Evolutionary conservation across 2,113 vertebrate genomes (phyloP), one percentile per base, ranked within the genome.

Genomic region (Carassius carassius): DNA sequence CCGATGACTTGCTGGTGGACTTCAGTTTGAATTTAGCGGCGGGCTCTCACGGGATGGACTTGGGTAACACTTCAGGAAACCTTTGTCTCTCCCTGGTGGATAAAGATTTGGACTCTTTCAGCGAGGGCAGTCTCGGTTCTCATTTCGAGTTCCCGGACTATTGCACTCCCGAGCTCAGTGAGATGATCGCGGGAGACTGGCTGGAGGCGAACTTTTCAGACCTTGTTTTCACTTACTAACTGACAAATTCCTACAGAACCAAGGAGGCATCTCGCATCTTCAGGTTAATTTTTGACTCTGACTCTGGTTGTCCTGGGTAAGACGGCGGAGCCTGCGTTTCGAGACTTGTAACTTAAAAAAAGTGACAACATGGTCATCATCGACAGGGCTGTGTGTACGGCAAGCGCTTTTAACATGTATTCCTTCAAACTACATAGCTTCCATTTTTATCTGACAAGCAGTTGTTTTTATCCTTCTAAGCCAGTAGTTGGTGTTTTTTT

Each of bases 151-250:
- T 44, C 41, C 96, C 96, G 90, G 96, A 97, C 93, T 97, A 97
- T 93, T 97, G 96, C 94, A 97, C 96, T 86, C 96, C 96, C 6
- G 96, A 97, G 93, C 93, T 97, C 89, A 97, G 96, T 9, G 95
- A 97, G 90, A 98, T 99, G 97, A 99, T 99, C 86, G 95, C 97
- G 2, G 97, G 96, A 65, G 97, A 97, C 95, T 98, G 97, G 98
- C 95, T 98, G 90, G 96, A 98, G 92, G 96, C 96, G 86, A 96
- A 96, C 94, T 96, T 97, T 92, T 96, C 96, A 73, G 97, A 98
- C 93, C 92, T 98, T 94, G 97, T 98, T 58, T 99, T 99, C 95
- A 97, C 96, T 21, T 98, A 95, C 90, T 98, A 95, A 97, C 58
- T 56, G 29, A 47, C 21, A n/a, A 37, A 86, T 17, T 19, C 51